Base-by-base conservation (phyloP, 2,888 invertebrate species). In the Rhagonycha lutea region DNA sequence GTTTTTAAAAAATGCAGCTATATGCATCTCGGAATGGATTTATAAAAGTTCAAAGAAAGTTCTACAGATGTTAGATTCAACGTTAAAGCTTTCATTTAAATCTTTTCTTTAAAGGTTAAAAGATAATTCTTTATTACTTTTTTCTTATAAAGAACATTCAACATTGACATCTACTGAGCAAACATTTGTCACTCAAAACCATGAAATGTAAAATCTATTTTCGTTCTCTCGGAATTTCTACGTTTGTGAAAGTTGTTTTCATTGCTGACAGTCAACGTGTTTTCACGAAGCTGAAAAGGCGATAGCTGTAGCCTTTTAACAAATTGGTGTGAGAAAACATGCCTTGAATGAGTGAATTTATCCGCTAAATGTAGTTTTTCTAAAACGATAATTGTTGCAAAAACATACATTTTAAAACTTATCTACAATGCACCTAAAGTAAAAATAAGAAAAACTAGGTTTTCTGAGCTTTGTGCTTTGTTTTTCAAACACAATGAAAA, bases 121-220 rank as follows among this genome's bases (percentile, higher is more conserved):
- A 18, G 14, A 28, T 68, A 68, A 68, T 32, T 18, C 18, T 32
- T 32, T 68, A 32, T 68, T 32, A 18, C 28, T 72, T 72, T 67
- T 23, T 12, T 32, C 14, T 32, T 65, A 18, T 23, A 47, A 65
- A 67, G 23, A 28, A 67, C 65, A 72, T 72, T 72, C 60, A 65
- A 47, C 32, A 72, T 72, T 63, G 65, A 67, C 65, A 67, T 72
- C 67, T 67, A 14, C 47, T 65, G 47, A 72, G 67, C 71, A 72
- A 72, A 72, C 65, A 72, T 72, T 72, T 65, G 67, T 72, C 71
- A 72, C 71, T 72, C 65, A 72, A 65, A 63, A 72, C 32, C 65
- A 29, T 65, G 67, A 72, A 72, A 72, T 72, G 71, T 72, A 72
- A 72, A 72, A 72, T 72, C 71, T 72, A 72, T 72, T 72, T 72